phyloP scores from a whole-genome alignment of 2,113 vertebrate genomes.

The Grallaria varia region DNA sequence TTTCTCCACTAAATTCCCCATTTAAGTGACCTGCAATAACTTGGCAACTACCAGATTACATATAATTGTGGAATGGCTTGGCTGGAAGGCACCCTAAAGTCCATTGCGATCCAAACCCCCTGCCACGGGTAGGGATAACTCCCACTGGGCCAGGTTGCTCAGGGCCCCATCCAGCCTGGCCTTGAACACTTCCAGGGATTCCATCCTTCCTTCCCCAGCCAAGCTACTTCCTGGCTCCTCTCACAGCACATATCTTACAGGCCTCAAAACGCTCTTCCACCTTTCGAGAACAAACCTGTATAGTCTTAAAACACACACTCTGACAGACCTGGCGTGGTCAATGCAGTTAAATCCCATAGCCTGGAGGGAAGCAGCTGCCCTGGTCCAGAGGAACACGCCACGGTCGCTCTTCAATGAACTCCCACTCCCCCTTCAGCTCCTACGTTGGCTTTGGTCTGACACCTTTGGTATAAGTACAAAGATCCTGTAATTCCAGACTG shows the following conservation, averaged over 20 bases:
- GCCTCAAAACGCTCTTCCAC: not conserved
- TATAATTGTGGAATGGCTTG: not conserved
- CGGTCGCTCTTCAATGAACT: not conserved
- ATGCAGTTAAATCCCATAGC: not conserved
- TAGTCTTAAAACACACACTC: not conserved
- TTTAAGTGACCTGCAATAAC: not conserved
- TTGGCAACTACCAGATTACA: not conserved
- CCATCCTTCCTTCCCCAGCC: not conserved
- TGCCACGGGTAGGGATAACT: not conserved
- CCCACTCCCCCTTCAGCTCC: not conserved
- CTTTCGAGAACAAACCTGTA: not conserved
- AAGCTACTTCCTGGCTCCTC: not conserved
- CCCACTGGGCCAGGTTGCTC: not conserved
- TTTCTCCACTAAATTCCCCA: not conserved
- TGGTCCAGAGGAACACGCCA: not conserved
- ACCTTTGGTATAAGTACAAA: not conserved
- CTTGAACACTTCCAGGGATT: not conserved
- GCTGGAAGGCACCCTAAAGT: not conserved
- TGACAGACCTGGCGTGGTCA: not conserved
- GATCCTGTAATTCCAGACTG: not conserved
- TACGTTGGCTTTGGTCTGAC: rapidly evolving
- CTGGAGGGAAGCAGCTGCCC: not conserved
- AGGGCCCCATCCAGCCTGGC: not conserved
- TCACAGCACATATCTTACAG: not conserved
- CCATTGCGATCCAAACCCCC: not conserved